Evolutionary conservation across 2,888 invertebrate species (phyloP), one percentile per base, ranked within the genome.

Genomic region (Hypomecis punctinalis): DNA sequence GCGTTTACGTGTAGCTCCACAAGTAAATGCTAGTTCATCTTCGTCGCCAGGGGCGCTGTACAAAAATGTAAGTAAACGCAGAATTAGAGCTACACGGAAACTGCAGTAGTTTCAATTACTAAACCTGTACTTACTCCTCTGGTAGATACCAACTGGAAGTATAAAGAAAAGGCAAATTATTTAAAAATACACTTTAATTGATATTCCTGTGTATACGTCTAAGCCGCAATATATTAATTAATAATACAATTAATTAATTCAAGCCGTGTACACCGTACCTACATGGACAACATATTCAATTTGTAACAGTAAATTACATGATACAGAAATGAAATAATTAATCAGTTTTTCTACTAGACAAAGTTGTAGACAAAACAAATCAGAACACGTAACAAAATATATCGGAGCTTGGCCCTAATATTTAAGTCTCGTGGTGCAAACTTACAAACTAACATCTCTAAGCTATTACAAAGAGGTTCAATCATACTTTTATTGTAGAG

Each of bases 181-280:
- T 49, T 6, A 49, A 48, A 49, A 49, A 49, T 49, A 49, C 49
- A 49, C 6, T 49, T 58, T 58, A 47, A 23, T 37, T 63, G 48
- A 49, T 63, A 55, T 43, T 63, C 36, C 23, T 23, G 60, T 66
- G 62, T 59, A 65, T 47, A 62, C 51, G 63, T 56, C 52, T 66
- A 66, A 63, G 62, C 63, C 52, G 59, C 66, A 48, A 56, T 66
- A 66, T 46, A 66, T 45, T 57, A 39, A n/a, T n/a, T 36, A 52
- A 13, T 54, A 54, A 58, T 54, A 63, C 36, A 5, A 37, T 7
- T 40, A 56, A 61, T 47, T 42, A 49, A 61, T 42, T 42, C 47
- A 48, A 45, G 5, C 33, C 6, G 23, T 53, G 35, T 11, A 37
- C 6, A 42, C 2, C 8, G 11, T 55, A 33, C 9, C n/a, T 11